A percentile compares a stretch with the other conserved stretches of the same genome.
These are phyloP conservation scores for Diadumene lineata DNA, from an alignment of 92 coral and sea anemone genomes.

Conservation along the genomic window DNA sequence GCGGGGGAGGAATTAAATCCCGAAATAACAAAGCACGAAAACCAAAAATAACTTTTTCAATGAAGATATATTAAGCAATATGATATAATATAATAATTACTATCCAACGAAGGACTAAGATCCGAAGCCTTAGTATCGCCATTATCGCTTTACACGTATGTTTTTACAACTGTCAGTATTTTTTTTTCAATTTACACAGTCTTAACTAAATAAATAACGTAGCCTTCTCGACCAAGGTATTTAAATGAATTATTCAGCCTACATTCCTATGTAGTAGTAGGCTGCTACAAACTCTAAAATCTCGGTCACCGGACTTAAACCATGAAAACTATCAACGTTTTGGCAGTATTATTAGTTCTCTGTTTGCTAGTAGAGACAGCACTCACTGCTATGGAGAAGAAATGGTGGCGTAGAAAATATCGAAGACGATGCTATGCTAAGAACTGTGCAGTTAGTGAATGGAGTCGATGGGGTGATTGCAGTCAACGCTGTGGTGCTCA, in stretches of 20 bases:
- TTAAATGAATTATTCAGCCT: background rate
- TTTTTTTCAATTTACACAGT: background rate
- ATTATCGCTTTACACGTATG: too few relatives aligned
- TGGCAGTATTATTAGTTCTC: background rate
- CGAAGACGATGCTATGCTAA: slow-evolving; percentile 24
- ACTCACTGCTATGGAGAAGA: background rate
- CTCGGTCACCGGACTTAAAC: background rate
- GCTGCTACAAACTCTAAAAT: background rate
- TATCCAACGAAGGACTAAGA: too few relatives aligned
- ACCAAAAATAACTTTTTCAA: too few relatives aligned
- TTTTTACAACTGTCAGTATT: background rate
- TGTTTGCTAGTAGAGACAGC: slow-evolving; percentile 9
- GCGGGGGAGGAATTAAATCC: too few relatives aligned
- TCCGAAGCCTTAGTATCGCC: too few relatives aligned
- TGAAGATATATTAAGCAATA: too few relatives aligned
- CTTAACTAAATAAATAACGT: slow-evolving; percentile 18
- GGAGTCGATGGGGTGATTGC: slow-evolving; percentile 49
- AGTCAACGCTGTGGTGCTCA: slow-evolving; percentile 42
- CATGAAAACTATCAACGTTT: background rate
- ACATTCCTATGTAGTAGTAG: slow-evolving; percentile 18
- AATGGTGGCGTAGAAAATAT: slow-evolving; percentile 1
- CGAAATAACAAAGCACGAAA: too few relatives aligned
- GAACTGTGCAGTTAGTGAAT: slow-evolving; percentile 28
- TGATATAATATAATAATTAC: too few relatives aligned
- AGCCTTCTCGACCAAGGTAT: slow-evolving; percentile 7